Base-by-base conservation (phyloP, 2,113 vertebrate species). In the Columba livia region DNA sequence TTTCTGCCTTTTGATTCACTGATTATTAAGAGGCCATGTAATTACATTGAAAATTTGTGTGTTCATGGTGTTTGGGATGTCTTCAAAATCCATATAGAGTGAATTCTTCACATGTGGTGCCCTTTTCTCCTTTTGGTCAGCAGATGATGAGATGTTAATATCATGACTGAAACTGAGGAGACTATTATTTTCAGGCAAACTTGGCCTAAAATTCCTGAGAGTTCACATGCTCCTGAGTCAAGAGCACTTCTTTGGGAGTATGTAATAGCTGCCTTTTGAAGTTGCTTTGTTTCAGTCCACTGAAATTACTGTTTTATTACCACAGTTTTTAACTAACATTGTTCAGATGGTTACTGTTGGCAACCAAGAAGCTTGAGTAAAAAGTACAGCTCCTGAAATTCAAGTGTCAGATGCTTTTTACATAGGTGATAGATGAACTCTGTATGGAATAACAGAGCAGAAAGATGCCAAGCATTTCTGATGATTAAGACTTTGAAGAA, bases 31-130 rank as follows among this genome's bases (percentile, higher is more conserved):
- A 64, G 23, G 7, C 31, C 3, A 10, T 7, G 9, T 7, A 66
- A 19, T 57, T 34, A 19, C 36, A n/a, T 0, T 29, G n/a, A 50
- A 58, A 89, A 54, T 10, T 7, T 42, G 5, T 15, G 28, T 32
- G 14, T 13, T 53, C 8, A 25, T 83, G 38, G 8, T 15, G n/a
- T 40, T 78, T 40, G 77, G 64, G 8, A 34, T 47, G 9, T n/a
- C 36, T 51, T 54, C n/a, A 70, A n/a, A 78, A 36, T 38, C 23
- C 58, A 42, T 0, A 0, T 10, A 11, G 4, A 36, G 25, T n/a
- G 34, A 78, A 12, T 53, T 78, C 19, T 51, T 50, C 48, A 14
- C 19, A 2, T 34, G 17, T 36, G 34, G 66, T 26, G 12, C 2
- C 1, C 25, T 48, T 70, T 48, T 42, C 36, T 66, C 17, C 3